These are phyloP conservation scores for Sebastes wilsoni DNA, from an alignment of 2,797 vertebrate genomes.

Conservation along the genomic window DNA sequence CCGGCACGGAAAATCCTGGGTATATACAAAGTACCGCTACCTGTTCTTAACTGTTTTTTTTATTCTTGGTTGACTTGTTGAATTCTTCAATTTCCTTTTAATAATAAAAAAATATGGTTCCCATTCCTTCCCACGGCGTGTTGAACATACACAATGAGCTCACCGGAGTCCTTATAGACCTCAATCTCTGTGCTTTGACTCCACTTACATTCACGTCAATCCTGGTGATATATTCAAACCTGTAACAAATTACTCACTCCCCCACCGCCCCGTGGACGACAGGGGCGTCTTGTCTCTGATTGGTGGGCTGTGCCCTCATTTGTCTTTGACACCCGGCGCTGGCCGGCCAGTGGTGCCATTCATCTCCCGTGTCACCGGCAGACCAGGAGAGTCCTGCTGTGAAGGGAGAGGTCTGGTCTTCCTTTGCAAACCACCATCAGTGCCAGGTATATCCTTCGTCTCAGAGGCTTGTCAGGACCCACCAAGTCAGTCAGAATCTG, in stretches of 20 bases:
- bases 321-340: conserved; percentile 73
- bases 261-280: conserved; percentile 36
- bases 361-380: conserved; percentile 72
- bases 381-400: conserved; percentile 52
- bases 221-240: conserved; percentile 70
- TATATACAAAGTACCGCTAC: background rate
- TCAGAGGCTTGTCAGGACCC: conserved; percentile 19
- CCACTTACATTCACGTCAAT: conserved; percentile 64
- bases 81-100: conserved; percentile 32
- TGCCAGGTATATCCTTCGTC: conserved; percentile 44
- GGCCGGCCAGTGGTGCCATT: conserved; percentile 63
- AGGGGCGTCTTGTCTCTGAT: conserved; percentile 62
- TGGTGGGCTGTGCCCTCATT: conserved; percentile 76
- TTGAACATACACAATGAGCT: conserved; percentile 45
- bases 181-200: conserved; percentile 50
- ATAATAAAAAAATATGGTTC: background rate
- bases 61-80: background rate
- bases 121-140: background rate
- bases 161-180: conserved; percentile 33
- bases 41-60: conserved; percentile 3
- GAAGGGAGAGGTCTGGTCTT: conserved; percentile 48
- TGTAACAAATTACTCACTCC: conserved; percentile 73
- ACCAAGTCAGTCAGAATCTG: background rate
- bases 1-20: background rate
- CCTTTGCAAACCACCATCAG: conserved; percentile 24